Evolutionary conservation across 1,140 invertebrate species (phyloP), one percentile per base, ranked within the genome.

Genomic region (Drosophila prosaltans): DNA sequence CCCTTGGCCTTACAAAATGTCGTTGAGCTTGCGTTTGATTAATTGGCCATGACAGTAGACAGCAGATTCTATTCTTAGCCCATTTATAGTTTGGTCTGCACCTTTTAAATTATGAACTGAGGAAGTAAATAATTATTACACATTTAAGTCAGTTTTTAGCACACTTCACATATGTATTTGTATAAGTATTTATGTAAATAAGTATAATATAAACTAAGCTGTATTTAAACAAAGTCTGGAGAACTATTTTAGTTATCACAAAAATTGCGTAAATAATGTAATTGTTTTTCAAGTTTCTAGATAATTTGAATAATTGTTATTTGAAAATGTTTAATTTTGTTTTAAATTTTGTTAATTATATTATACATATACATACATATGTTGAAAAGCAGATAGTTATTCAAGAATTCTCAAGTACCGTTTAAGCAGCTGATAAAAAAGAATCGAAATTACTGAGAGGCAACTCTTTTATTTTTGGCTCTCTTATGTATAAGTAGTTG

Each of bases 21-120:
- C 32, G 69, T 80, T 88, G 83, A 88, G 45, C 45, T 51, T 51
- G 45, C 26, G 21, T 21, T 51, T 51, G 45, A 51, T 86, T 88
- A 85, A 85, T 84, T 68, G 74, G 41, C 67, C 30, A 60, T 65
- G 70, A 43, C 74, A 77, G 21, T 21, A 36, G 16, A 39, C 43
- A 10, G 21, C 10, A 48, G 21, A 16, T 26, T 72, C 45, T 51
- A 26, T 51, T 30, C 8, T 9, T 11, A 41, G n/a, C 11, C 40
- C 5, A 2, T 30, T 60, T 10, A 11, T 2, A 9, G 24, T 60
- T 5, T n/a, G 16, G 10, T 6, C 58, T 26, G 21, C 30, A 51
- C 36, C 32, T 11, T 60, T 26, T 40, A 36, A 36, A 36, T 60
- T 11, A n/a, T 8, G 8, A 9, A 10, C 8, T 36, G 9, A 24